Base-by-base conservation (phyloP, 2,888 invertebrate genomes). In the Dilophus febrilis region DNA sequence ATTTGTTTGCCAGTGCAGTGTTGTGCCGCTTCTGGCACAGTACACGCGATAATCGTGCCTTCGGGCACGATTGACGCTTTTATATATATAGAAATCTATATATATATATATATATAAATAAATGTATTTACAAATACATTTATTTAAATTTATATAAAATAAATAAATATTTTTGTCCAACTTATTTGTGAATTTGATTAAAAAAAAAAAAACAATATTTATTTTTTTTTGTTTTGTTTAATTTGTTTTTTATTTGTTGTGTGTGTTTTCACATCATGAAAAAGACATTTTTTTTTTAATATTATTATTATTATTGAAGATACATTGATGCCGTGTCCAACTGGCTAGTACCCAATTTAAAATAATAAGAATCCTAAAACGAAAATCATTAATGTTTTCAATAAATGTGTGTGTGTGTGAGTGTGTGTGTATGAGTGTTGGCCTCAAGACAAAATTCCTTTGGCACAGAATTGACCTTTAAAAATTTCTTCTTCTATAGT, bases 41-140 rank as follows among this genome's bases (percentile, higher is more conserved):
- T 50, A 51, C 53, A 50, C 53, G 52, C 51, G 50, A 50, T 47
- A 47, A 47, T 50, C 48, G 50, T 53, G 55, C 53, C 54, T 51
- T 49, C 52, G 53, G 53, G 52, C 53, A 51, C 48, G 47, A 30
- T 17, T 35, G 35, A 35, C 35, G 35, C 26, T 26, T 30, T 4
- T 17, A 11, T 30, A 16, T 30, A 5, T 30, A n/a, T n/a, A n/a
- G n/a, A n/a, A n/a, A n/a, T n/a, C n/a, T n/a, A n/a, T n/a, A n/a
- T n/a, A n/a, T n/a, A n/a, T n/a, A n/a, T n/a, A n/a, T n/a, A n/a
- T n/a, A n/a, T 22, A 22, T 8, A 6, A 6, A 6, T 22, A 6
- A 22, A 6, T 22, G 8, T 22, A 22, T 22, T 22, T 22, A 22
- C 22, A 22, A 22, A 22, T 22, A 22, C 4, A 22, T 8, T 6